Conservation (phyloP, 2,888 invertebrate species). For the Xestia rhomboidea region DNA sequence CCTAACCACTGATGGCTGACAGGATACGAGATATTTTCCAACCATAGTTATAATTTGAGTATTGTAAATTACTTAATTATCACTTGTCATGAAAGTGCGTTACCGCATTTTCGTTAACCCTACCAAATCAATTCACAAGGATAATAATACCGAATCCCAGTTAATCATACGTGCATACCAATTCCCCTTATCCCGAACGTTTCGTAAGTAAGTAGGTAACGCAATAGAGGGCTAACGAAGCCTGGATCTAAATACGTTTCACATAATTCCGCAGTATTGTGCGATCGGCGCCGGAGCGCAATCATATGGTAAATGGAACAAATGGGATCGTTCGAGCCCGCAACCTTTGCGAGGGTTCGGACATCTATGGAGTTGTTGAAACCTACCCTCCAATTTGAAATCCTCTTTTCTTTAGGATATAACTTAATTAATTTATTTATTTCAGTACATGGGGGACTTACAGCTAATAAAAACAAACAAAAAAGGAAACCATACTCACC, state of each 20-base stretch:
- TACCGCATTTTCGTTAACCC: neutral
- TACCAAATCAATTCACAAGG: neutral
- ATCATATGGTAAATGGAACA: constrained; percentile 75
- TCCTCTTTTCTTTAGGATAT: neutral
- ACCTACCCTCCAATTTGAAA: neutral
- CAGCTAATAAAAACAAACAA: no score
- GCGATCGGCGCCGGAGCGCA: constrained; percentile 68
- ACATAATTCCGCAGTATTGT: constrained; percentile 76
- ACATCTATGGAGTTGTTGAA: constrained; percentile 59
- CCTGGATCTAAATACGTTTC: constrained; percentile 66
- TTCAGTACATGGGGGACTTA: no score
- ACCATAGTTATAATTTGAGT: neutral
- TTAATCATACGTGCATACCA: constrained; percentile 15
- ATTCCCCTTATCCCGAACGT: constrained; percentile 10
- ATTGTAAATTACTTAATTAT: no score
- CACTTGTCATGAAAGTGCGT: neutral
- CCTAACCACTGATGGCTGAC: neutral
- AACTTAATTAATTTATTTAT: no score
- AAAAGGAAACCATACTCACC: no score
- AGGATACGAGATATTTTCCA: neutral
- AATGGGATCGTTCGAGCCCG: constrained; percentile 71
- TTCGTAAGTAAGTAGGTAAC: constrained; percentile 46
- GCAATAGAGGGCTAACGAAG: constrained; percentile 64
- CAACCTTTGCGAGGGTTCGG: constrained; percentile 65
- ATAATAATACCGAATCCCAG: neutral